phyloP scores from a whole-genome alignment of 2,888 invertebrate genomes.

The Ophion slaviceki region DNA sequence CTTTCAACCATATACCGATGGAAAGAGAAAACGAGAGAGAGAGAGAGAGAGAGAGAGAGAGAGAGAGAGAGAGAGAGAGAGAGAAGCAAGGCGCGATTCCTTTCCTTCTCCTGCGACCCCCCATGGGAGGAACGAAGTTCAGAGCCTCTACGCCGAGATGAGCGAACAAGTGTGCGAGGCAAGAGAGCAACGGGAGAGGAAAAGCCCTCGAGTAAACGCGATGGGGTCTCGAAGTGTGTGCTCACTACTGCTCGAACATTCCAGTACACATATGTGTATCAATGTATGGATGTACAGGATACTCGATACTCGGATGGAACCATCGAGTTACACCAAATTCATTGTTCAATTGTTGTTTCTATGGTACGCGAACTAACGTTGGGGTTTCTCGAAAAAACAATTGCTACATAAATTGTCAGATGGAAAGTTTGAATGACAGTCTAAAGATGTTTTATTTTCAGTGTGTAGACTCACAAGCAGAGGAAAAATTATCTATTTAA shows the following conservation, averaged over 20 bases:
- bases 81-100: constrained; percentile 41
- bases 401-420: not conserved
- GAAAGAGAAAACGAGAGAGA: not conserved
- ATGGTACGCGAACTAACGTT: not conserved
- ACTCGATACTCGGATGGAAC: not conserved
- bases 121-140: constrained; percentile 33
- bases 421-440: no score
- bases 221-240: constrained; percentile 16
- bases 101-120: constrained; percentile 55
- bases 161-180: constrained; percentile 52
- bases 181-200: constrained; percentile 37
- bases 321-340: not conserved
- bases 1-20: constrained; percentile 74
- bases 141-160: constrained; percentile 39
- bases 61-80: constrained; percentile 20
- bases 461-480: no score
- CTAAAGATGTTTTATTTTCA: no score
- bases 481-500: no score
- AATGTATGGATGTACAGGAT: not conserved
- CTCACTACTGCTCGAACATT: constrained; percentile 29
- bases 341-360: not conserved
- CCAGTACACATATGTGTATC: not conserved
- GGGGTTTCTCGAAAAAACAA: not conserved
- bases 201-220: constrained; percentile 48
- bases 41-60: constrained; percentile 23